These are phyloP conservation scores for Mycetomoellerius zeteki DNA, from an alignment of 1,140 invertebrate species.

Conservation along the genomic window DNA sequence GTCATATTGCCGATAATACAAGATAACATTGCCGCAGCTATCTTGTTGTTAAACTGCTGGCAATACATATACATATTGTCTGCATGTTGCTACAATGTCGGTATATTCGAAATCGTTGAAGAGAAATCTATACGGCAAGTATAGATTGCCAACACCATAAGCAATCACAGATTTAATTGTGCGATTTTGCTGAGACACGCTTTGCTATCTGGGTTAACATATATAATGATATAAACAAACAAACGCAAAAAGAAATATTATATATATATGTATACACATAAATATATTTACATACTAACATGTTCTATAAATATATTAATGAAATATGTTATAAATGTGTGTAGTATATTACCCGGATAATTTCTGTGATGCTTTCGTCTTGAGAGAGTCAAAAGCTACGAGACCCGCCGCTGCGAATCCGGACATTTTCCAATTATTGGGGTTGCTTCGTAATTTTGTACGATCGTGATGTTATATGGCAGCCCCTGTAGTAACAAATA, in stretches of 20 bases:
- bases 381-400: slow-evolving; percentile 83
- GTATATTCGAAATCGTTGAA: too few species aligned
- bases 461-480: slow-evolving; percentile 80
- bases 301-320: not conserved
- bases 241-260: not conserved
- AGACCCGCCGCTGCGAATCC: slow-evolving; percentile 85
- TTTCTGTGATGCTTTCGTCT: slow-evolving; percentile 82
- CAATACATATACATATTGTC: too few species aligned
- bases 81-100: too few species aligned
- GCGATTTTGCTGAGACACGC: too few species aligned
- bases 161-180: too few species aligned
- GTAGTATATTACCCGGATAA: slow-evolving; percentile 80
- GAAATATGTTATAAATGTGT: slow-evolving; percentile 12
- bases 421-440: slow-evolving; percentile 87
- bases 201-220: too few species aligned
- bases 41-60: too few species aligned
- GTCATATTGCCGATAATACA: too few species aligned
- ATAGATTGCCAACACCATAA: too few species aligned
- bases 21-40: too few species aligned
- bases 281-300: not conserved
- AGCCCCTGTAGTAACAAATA: slow-evolving; percentile 80
- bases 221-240: not conserved
- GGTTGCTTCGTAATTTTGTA: slow-evolving; percentile 82
- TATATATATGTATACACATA: not conserved
- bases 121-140: too few species aligned